A percentile compares a stretch with the other conserved stretches of the same genome.
Conservation (phyloP, 2,888 invertebrate species). For the Agriotes lineatus region DNA sequence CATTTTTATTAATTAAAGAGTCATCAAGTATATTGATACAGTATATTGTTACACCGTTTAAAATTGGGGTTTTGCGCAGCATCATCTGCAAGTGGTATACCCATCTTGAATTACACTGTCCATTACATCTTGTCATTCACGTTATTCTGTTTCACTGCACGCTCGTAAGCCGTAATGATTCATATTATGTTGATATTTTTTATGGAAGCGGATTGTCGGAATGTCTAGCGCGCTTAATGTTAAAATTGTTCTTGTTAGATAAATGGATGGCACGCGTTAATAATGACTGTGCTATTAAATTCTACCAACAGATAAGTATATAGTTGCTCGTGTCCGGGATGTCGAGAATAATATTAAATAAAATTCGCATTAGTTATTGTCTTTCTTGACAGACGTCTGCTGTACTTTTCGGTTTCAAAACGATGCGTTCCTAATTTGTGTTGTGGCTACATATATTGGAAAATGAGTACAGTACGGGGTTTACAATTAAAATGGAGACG, state of each 20-base stretch:
- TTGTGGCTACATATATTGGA: not conserved
- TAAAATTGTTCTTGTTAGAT: slow-evolving; percentile 58
- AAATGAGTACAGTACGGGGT: too few relatives aligned
- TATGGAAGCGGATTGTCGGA: slow-evolving; percentile 51
- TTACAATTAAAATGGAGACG: too few relatives aligned
- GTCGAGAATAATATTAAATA: slow-evolving; percentile 64
- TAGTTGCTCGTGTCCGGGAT: slow-evolving; percentile 64
- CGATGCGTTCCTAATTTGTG: not conserved
- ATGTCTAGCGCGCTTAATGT: slow-evolving; percentile 53
- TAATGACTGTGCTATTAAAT: slow-evolving; percentile 55
- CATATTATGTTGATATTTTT: slow-evolving; percentile 52
- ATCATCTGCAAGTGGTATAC: too few relatives aligned
- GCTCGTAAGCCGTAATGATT: slow-evolving; percentile 49
- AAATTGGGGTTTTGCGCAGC: too few relatives aligned
- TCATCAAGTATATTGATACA: too few relatives aligned
- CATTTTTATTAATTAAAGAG: too few relatives aligned
- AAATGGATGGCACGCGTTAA: slow-evolving; percentile 59
- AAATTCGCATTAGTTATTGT: slow-evolving; percentile 54
- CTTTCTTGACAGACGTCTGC: slow-evolving; percentile 40
- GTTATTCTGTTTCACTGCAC: slow-evolving; percentile 43
- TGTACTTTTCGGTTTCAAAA: slow-evolving; percentile 27
- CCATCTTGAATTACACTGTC: slow-evolving; percentile 42
- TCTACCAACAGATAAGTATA: slow-evolving; percentile 59
- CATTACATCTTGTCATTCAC: slow-evolving; percentile 46
- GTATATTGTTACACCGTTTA: too few relatives aligned